Conservation (phyloP, 1,140 invertebrate genomes). For the Drosophila cardini region DNA sequence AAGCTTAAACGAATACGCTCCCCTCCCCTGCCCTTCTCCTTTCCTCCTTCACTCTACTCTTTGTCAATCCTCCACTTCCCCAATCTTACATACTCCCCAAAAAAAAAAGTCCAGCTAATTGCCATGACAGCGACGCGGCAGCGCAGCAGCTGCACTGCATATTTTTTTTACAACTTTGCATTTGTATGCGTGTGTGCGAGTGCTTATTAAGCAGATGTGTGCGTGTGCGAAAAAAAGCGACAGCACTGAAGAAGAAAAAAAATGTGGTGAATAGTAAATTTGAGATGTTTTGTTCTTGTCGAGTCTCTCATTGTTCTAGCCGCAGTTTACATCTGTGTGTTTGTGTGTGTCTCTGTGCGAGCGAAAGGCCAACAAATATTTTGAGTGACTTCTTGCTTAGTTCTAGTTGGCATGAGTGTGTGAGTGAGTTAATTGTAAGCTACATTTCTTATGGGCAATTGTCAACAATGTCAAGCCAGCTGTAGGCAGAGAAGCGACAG, state of each 20-base stretch:
- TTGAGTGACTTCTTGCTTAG: slow-evolving; percentile 55
- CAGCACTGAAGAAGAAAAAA: slow-evolving; percentile 44
- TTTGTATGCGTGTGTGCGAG: slow-evolving; percentile 25
- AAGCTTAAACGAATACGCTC: not conserved
- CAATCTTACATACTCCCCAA: slow-evolving; percentile 6
- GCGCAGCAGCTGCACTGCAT: slow-evolving; percentile 71
- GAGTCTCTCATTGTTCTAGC: slow-evolving; percentile 56
- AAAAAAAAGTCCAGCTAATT: slow-evolving; percentile 67
- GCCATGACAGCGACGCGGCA: slow-evolving; percentile 61
- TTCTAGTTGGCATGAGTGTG: slow-evolving; percentile 26
- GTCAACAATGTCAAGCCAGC: slow-evolving; percentile 63
- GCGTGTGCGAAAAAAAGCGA: slow-evolving; percentile 62
- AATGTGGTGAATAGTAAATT: slow-evolving; percentile 77
- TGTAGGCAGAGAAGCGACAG: slow-evolving; percentile 13
- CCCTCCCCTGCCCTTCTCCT: not conserved
- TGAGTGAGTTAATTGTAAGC: slow-evolving; percentile 57
- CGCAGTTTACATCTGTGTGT: slow-evolving; percentile 14
- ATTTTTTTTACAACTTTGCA: slow-evolving; percentile 32
- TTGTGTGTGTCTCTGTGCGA: slow-evolving; percentile 32
- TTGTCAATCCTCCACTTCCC: not conserved
- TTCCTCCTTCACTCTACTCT: no score
- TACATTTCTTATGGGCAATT: slow-evolving; percentile 61
- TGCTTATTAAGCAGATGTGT: slow-evolving; percentile 56
- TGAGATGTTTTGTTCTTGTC: slow-evolving; percentile 43
- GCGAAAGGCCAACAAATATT: slow-evolving; percentile 44